Evolutionary conservation across 2,797 vertebrate species (phyloP).

Genomic region (Liparis tanakae): DNA sequence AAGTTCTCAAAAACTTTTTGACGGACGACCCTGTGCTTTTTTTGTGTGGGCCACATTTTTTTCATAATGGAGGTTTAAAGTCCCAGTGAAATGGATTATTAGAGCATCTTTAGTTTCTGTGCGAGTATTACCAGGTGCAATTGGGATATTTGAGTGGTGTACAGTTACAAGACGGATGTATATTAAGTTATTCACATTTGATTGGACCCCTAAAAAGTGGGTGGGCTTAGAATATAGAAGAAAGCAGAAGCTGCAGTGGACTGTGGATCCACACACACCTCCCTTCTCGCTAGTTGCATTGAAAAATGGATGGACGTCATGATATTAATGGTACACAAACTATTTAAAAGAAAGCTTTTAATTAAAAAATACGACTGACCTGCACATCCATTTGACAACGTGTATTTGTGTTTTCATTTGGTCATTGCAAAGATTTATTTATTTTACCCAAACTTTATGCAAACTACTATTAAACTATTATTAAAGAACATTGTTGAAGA

Average conservation of each 20-base stretch:
- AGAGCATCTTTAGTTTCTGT: neutral
- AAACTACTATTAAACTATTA: neutral
- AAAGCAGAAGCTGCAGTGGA: neutral
- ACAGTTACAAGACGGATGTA: neutral
- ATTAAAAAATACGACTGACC: conserved; percentile 1
- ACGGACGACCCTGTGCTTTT: neutral
- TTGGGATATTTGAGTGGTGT: neutral
- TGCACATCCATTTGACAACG: neutral
- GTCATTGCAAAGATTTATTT: neutral
- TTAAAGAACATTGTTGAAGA: neutral
- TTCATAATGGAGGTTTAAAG: neutral
- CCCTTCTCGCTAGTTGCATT: neutral
- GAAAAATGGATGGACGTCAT: neutral
- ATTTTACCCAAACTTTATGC: neutral
- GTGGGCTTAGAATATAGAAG: neutral
- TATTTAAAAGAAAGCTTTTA: conserved; percentile 4
- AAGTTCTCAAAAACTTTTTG: neutral
- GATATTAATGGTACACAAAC: neutral
- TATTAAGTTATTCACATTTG: neutral
- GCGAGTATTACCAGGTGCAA: neutral
- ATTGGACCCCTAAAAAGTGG: too few relatives aligned
- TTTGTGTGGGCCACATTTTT: neutral
- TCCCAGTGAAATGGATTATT: neutral
- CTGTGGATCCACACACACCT: neutral
- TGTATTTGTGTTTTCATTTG: conserved; percentile 3